Conservation (phyloP, 2,113 vertebrate species). For the Myodes glareolus region DNA sequence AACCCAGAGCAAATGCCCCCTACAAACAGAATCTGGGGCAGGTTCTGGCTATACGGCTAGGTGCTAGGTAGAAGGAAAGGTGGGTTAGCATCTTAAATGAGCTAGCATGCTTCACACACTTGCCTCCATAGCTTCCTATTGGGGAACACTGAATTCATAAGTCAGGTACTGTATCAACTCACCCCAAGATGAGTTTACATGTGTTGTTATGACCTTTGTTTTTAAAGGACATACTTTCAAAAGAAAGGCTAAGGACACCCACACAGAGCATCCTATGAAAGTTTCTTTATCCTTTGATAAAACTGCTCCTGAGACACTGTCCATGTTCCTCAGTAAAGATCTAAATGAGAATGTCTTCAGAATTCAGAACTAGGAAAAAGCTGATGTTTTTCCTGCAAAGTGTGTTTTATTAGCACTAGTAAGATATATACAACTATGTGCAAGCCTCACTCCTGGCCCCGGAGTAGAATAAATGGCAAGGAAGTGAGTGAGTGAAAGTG, state of each 20-base stretch:
- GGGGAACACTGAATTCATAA: constrained; percentile 17
- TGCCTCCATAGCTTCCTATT: constrained; percentile 6
- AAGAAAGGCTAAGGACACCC: constrained; percentile 52
- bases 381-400: neutral
- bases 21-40: neutral
- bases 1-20: neutral
- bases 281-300: neutral
- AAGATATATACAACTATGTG: neutral
- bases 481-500: constrained; percentile 59
- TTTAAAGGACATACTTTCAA: constrained; percentile 46
- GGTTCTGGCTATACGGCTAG: neutral
- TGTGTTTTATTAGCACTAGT: neutral
- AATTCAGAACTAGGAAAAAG: neutral
- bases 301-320: neutral
- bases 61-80: neutral
- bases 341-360: neutral
- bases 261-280: constrained; percentile 7
- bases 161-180: constrained; percentile 19
- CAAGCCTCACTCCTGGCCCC: neutral
- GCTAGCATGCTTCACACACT: neutral
- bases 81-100: neutral
- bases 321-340: constrained; percentile 39
- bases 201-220: constrained; percentile 55
- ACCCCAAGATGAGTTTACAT: constrained; percentile 23
- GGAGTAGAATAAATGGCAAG: constrained; percentile 29